Percentiles rank a stretch among this genome's conserved stretches.
Evolutionary conservation across 2,113 vertebrate species (phyloP).

Genomic region (Bubo bubo): DNA sequence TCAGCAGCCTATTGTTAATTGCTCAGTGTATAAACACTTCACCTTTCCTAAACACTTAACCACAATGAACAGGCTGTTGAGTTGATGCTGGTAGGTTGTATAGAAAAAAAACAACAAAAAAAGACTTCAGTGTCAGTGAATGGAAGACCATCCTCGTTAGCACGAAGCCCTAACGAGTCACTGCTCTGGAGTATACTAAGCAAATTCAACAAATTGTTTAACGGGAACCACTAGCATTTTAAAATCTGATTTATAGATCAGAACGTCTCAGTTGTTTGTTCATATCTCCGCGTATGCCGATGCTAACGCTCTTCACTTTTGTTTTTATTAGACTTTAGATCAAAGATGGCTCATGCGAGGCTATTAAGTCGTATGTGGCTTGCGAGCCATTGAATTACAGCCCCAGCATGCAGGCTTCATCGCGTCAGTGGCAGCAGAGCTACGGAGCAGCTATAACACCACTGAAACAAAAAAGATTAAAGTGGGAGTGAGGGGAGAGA

Average conservation of each 20-base stretch:
- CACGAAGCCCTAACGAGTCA: background rate
- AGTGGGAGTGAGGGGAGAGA: background rate
- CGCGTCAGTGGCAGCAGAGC: background rate
- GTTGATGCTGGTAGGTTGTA: background rate
- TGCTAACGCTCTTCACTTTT: background rate
- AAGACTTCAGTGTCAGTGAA: background rate
- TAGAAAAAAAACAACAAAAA: background rate
- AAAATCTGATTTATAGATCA: background rate
- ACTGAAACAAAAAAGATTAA: background rate
- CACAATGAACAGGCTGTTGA: background rate
- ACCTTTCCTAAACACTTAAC: background rate
- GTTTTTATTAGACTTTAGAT: background rate
- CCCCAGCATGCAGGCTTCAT: background rate
- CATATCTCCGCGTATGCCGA: fast-evolving
- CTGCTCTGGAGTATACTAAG: background rate
- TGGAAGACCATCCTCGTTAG: background rate
- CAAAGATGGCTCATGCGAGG: background rate
- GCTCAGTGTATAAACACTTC: background rate
- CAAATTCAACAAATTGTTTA: background rate
- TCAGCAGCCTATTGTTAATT: background rate
- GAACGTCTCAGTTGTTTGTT: fast-evolving
- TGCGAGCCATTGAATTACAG: background rate
- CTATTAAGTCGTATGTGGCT: background rate
- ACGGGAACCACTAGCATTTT: background rate
- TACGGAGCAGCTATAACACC: background rate